phyloP scores from a whole-genome alignment of 2,888 invertebrate genomes.

The Habroteleia sp. region DNA sequence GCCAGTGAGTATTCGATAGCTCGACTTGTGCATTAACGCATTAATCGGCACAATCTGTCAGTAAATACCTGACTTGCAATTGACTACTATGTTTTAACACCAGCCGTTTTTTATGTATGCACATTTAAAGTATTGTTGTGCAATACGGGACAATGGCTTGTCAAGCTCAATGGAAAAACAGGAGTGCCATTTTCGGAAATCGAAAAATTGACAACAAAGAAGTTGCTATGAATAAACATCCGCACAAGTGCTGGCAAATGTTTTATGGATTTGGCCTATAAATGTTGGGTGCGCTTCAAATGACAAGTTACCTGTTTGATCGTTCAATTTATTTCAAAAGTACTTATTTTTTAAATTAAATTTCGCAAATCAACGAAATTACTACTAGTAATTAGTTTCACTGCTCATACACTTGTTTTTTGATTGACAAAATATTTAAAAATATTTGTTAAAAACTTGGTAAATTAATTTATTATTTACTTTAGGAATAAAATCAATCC shows the following conservation, averaged over 20 bases:
- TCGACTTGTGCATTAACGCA: background rate
- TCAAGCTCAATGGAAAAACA: slow-evolving; percentile 7
- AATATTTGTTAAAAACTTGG: too few species aligned
- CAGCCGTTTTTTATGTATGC: slow-evolving; percentile 36
- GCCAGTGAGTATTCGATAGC: slow-evolving; percentile 28
- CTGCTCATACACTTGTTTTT: too few species aligned
- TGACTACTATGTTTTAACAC: slow-evolving; percentile 15
- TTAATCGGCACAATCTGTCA: background rate
- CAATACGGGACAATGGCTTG: slow-evolving; percentile 25
- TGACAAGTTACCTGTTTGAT: too few species aligned
- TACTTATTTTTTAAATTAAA: too few species aligned
- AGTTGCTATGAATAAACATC: background rate
- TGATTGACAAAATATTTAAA: too few species aligned
- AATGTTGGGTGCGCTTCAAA: too few species aligned
- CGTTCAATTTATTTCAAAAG: too few species aligned
- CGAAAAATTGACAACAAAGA: slow-evolving; percentile 5
- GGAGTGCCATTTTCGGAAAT: slow-evolving; percentile 10
- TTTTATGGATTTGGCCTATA: background rate
- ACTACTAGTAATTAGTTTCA: too few species aligned
- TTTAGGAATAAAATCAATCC: too few species aligned
- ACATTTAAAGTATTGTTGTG: slow-evolving; percentile 26
- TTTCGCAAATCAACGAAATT: too few species aligned
- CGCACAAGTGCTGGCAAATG: background rate
- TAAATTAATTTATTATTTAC: too few species aligned
- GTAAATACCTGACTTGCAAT: slow-evolving; percentile 38